Evolutionary conservation across 2,888 invertebrate species (phyloP).

Genomic region (Dendrolimus houi): DNA sequence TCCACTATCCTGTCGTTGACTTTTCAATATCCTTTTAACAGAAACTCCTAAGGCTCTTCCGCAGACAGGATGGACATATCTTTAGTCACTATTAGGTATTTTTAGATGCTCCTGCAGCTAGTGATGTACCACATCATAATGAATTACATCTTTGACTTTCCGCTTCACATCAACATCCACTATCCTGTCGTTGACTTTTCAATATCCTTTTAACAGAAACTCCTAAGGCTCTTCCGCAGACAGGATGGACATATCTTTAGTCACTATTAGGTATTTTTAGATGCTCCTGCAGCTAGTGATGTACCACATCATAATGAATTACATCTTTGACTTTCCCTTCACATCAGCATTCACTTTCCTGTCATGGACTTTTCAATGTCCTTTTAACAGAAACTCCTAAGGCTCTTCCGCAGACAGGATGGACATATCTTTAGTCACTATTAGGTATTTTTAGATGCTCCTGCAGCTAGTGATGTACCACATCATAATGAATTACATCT

Average conservation of each 20-base stretch:
- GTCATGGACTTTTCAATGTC: conserved; percentile 22
- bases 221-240: conserved; percentile 30
- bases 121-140: too few relatives aligned
- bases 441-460: conserved; percentile 35
- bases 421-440: conserved; percentile 25
- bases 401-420: conserved; percentile 23
- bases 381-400: conserved; percentile 36
- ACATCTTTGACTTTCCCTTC: neutral
- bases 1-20: conserved; percentile 10
- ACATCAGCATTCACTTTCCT: conserved; percentile 10
- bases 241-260: conserved; percentile 22
- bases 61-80: conserved; percentile 23
- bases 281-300: conserved; percentile 15
- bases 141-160: neutral
- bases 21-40: conserved; percentile 29
- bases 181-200: conserved; percentile 14
- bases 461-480: too few relatives aligned
- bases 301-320: neutral
- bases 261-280: conserved; percentile 33
- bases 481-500: neutral
- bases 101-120: conserved; percentile 22
- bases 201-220: conserved; percentile 30
- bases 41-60: conserved; percentile 36
- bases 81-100: conserved; percentile 29
- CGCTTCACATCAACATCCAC: conserved; percentile 5